A percentile compares a stretch with the other conserved stretches of the same genome.
Conservation (phyloP, 1,140 invertebrate genomes). For the Lamellibrachia luymesi region DNA sequence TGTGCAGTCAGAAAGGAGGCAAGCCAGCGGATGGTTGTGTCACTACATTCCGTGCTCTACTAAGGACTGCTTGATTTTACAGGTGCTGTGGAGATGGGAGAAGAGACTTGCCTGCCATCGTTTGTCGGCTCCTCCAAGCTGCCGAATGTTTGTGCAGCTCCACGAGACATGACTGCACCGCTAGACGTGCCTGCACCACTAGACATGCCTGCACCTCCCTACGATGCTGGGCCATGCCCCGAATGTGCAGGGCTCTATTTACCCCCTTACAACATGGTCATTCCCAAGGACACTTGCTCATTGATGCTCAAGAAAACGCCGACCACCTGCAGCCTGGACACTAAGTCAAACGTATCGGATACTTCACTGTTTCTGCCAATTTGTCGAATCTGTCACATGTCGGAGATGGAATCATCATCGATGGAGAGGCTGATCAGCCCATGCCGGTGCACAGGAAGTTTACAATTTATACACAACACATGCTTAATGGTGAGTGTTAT, state of each 20-base stretch:
- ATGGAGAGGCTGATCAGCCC: constrained; percentile 60
- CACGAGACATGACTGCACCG: background rate
- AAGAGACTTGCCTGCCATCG: background rate
- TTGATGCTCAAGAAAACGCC: background rate
- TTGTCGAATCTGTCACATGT: constrained; percentile 61
- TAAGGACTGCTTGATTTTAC: background rate
- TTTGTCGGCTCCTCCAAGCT: background rate
- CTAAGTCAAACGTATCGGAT: constrained; percentile 30
- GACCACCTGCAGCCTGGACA: constrained; percentile 6
- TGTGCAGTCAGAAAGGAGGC: background rate
- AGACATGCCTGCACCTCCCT: background rate
- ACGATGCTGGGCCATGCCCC: background rate
- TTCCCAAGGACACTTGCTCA: background rate
- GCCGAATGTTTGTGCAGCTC: background rate
- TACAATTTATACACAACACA: constrained; percentile 61
- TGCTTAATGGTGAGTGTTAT: constrained; percentile 60
- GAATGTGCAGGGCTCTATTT: background rate
- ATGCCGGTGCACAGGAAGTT: constrained; percentile 61
- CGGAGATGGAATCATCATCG: constrained; percentile 48
- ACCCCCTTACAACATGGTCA: background rate
- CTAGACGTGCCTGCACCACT: background rate
- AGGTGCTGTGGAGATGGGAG: constrained; percentile 2
- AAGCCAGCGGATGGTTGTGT: background rate
- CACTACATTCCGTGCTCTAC: background rate
- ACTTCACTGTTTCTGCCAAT: constrained; percentile 53